A percentile compares a stretch with the other conserved stretches of the same genome.
phyloP scores from a whole-genome alignment of 2,888 invertebrate genomes.

The Aphodius sticticus region DNA sequence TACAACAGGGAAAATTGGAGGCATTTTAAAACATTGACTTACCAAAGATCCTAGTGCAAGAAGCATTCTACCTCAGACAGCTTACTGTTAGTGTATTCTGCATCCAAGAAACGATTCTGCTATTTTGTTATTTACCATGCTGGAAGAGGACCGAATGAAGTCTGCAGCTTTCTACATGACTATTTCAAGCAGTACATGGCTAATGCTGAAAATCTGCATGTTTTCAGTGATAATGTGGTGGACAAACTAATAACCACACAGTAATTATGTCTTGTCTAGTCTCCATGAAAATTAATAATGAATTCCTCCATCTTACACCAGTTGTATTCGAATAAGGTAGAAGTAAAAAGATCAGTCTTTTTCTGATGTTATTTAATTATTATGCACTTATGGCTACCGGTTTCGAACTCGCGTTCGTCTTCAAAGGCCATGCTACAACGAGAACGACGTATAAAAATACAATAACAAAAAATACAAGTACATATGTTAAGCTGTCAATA shows the following conservation, averaged over 20 bases:
- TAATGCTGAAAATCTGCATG: conserved; percentile 4
- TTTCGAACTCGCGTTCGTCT: too few relatives aligned
- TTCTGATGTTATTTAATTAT: too few relatives aligned
- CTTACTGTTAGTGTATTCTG: conserved; percentile 41
- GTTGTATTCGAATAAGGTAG: too few relatives aligned
- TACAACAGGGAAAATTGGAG: conserved; percentile 36
- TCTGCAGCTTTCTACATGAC: conserved; percentile 24
- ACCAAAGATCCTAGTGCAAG: conserved; percentile 46
- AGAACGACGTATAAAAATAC: too few relatives aligned
- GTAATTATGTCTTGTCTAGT: conserved; percentile 23
- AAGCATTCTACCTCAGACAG: conserved; percentile 47
- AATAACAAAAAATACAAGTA: too few relatives aligned
- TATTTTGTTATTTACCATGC: conserved; percentile 27
- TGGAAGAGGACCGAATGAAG: conserved; percentile 28
- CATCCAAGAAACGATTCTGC: conserved; percentile 35
- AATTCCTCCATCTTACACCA: too few relatives aligned
- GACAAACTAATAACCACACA: conserved; percentile 30
- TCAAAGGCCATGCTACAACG: too few relatives aligned
- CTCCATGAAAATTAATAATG: conserved; percentile 12
- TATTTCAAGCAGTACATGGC: conserved; percentile 15
- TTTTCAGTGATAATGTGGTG: conserved; percentile 27
- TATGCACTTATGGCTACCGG: too few relatives aligned
- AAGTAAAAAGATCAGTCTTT: too few relatives aligned
- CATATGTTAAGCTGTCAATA: too few relatives aligned
- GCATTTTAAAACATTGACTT: conserved; percentile 45